Evolutionary conservation across 2,888 invertebrate species (phyloP).

Genomic region (Branchipolynoe longqiensis): DNA sequence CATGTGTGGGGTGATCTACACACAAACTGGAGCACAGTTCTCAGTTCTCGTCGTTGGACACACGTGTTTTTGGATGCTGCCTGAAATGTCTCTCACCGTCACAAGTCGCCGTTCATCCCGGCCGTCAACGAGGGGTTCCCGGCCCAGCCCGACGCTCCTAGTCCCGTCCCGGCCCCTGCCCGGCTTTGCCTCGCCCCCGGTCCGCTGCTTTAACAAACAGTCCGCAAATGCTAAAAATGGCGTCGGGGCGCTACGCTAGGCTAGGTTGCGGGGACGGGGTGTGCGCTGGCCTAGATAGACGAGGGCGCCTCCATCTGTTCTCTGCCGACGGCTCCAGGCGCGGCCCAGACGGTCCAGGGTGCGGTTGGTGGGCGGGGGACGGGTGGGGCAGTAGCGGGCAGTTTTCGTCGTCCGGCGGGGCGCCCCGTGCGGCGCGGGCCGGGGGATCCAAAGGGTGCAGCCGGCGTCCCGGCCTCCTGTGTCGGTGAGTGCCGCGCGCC

Average conservation of each 20-base stretch:
- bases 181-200: background rate
- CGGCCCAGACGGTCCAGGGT: background rate
- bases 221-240: too few relatives aligned
- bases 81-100: too few relatives aligned
- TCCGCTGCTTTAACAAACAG: too few relatives aligned
- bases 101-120: too few relatives aligned
- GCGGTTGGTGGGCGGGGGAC: background rate
- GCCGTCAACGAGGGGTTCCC: too few relatives aligned
- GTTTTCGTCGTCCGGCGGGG: background rate
- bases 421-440: background rate
- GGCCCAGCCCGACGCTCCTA: too few relatives aligned
- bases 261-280: background rate
- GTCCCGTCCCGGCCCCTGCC: background rate
- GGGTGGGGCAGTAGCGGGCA: conserved; percentile 30
- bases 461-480: too few relatives aligned
- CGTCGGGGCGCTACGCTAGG: background rate
- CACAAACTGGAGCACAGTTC: too few relatives aligned
- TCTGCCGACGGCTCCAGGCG: conserved; percentile 19
- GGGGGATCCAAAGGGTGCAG: conserved; percentile 19
- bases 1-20: too few relatives aligned
- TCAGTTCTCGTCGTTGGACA: too few relatives aligned
- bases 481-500: background rate
- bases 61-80: too few relatives aligned
- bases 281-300: conserved; percentile 28
- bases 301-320: conserved; percentile 22